Base-by-base conservation (phyloP, 1,140 invertebrate genomes). In the Pentalonia nigronervosa region DNA sequence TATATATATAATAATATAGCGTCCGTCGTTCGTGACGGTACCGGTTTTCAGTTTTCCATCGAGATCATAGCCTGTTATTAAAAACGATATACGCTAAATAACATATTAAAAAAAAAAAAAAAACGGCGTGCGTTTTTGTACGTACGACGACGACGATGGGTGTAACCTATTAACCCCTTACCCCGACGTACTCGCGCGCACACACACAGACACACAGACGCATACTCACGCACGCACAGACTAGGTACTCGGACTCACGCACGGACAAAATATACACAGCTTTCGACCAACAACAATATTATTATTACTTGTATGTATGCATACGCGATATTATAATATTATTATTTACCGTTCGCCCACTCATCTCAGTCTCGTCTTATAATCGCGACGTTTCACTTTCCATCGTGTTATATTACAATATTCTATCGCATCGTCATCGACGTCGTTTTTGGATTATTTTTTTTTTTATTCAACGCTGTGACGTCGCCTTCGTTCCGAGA, bases 131-230 rank as follows among this genome's bases (percentile, higher is more conserved):
- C 50, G 36, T 50, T 81, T 81, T 91, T 81, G 48, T 83, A 92
- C 90, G 41, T 41, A 41, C 41, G 41, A 41, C 41, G 41, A 41
- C 1, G 7, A 48, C 90, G 45, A 92, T 92, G 91, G 91, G 91
- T 92, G 91, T 92, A 92, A 92, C 91, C 91, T 84, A 92, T 92
- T 92, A 84, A 84, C 91, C 91, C 76, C 53, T 84, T 91, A 92
- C 76, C 91, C 48, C 45, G 67, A 53, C 91, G 76, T n/a, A 47
- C 7, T 56, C 25, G 34, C 8, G 8, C 8, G 8, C 53, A 48
- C 21, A 9, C 53, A 7, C 30, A 1, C 21, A 11, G 8, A 2
- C 34, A 60, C 21, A 8, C n/a, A 36, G 7, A 90, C 23, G 25
- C 34, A 6, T 4, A 20, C 11, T 20, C 2, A 20, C 21, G 14